phyloP scores from a whole-genome alignment of 2,888 invertebrate species.

The Caenorhabditis parvicauda region DNA sequence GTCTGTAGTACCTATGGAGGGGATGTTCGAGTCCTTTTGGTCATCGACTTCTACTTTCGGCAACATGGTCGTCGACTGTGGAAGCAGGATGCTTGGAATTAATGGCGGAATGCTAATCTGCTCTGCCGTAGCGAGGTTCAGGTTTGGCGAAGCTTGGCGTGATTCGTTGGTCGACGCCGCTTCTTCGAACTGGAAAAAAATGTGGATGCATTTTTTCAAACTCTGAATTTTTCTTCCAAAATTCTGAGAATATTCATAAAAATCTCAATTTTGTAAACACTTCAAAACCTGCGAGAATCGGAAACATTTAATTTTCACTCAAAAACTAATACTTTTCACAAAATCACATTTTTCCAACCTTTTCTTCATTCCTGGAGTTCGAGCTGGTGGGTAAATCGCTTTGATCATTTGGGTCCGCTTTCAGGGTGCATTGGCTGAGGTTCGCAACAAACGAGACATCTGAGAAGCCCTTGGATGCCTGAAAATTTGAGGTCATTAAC shows the following conservation, averaged over 20 bases:
- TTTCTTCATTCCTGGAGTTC: too few relatives aligned
- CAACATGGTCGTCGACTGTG: background rate
- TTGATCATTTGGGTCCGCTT: conserved; percentile 29
- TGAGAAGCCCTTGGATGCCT: conserved; percentile 34
- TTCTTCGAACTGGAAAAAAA: too few relatives aligned
- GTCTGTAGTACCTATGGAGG: background rate
- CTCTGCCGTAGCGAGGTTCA: too few relatives aligned
- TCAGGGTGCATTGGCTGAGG: conserved; percentile 21
- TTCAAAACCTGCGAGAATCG: too few relatives aligned
- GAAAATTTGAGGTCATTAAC: conserved; percentile 5
- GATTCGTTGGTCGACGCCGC: too few relatives aligned
- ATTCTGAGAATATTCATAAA: too few relatives aligned
- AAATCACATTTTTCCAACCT: too few relatives aligned
- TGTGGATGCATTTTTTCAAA: too few relatives aligned
- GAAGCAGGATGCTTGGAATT: conserved; percentile 14
- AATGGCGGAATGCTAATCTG: background rate
- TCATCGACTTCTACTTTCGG: background rate
- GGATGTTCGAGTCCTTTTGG: background rate
- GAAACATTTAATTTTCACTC: too few relatives aligned
- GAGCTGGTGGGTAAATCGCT: conserved; percentile 13
- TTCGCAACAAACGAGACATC: conserved; percentile 40
- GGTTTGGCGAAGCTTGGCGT: conserved; percentile 14
- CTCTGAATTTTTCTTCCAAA: too few relatives aligned
- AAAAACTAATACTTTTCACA: too few relatives aligned
- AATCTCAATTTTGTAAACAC: too few relatives aligned